Evolutionary conservation across 2,797 vertebrate species (phyloP).

Genomic region (Zenarchopterus dispar): DNA sequence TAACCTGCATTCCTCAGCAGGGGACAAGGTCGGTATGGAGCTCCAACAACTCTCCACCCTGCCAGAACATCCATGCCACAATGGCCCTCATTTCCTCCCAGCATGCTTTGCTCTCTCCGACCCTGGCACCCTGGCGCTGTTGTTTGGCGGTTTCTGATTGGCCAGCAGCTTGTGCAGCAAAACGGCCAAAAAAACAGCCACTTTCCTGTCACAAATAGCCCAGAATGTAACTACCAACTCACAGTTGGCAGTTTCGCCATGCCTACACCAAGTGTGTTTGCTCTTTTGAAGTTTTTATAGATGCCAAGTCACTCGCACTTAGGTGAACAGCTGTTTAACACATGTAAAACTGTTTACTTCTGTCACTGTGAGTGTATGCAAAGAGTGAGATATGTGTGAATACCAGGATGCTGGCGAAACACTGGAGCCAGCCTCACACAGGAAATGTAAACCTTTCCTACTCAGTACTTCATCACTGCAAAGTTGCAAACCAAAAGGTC

Average conservation of each 20-base stretch:
- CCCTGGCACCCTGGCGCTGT: conserved; percentile 57
- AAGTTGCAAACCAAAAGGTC: conserved; percentile 47
- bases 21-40: conserved; percentile 45
- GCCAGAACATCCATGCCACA: conserved; percentile 70
- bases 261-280: conserved; percentile 28
- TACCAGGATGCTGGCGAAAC: conserved; percentile 65
- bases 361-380: conserved; percentile 44
- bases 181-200: conserved; percentile 36
- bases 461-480: conserved; percentile 46
- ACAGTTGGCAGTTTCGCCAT: conserved; percentile 24
- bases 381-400: conserved; percentile 42
- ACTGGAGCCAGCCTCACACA: conserved; percentile 53
- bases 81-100: conserved; percentile 73
- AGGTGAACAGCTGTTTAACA: conserved; percentile 66
- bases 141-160: conserved; percentile 46
- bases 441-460: conserved; percentile 61
- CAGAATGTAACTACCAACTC: conserved; percentile 66
- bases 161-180: conserved; percentile 24
- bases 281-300: conserved; percentile 71
- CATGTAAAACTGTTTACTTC: conserved; percentile 66
- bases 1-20: conserved; percentile 63
- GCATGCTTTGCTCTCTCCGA: conserved; percentile 50
- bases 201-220: conserved; percentile 44
- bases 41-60: conserved; percentile 60
- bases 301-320: conserved; percentile 59